Base-by-base conservation (phyloP, 2,888 invertebrate genomes). In the Argyra leucocephala region DNA sequence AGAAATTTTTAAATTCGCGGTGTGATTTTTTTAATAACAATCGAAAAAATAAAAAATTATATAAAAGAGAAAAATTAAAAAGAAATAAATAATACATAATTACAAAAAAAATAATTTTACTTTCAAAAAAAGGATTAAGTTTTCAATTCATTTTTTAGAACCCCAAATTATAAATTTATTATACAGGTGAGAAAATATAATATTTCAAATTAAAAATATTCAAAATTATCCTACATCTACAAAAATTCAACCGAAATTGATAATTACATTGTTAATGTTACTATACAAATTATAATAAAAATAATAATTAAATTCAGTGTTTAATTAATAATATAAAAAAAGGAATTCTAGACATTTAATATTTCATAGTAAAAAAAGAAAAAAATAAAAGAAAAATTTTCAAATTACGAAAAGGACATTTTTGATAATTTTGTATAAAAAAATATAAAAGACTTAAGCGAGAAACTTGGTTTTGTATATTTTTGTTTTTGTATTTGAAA, bases 361-460 rank as follows among this genome's bases (percentile, higher is more conserved):
- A n/a, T n/a, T n/a, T n/a, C n/a, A n/a, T n/a, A n/a, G n/a, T n/a
- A n/a, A n/a, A n/a, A n/a, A n/a, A n/a, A n/a, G n/a, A n/a, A n/a
- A 18, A 48, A 15, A 12, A 31, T 31, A 7, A 31, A 31, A 6
- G 48, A 48, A 48, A 48, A 48, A 18, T 15, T 48, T 18, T 48
- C 4, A 48, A 48, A 48, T 3, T 3, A 37, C 10, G 10, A 10
- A 31, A 31, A 10, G 6, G 10, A 31, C 31, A 7, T 31, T 7
- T 7, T 37, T 37, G 37, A 37, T 9, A 37, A 37, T 22, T 62
- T 61, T 26, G 15, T 31, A 31, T 36, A 7, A 21, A 22, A 36
- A 37, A 24, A 18, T 48, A 69, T 68, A 57, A 71, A 72, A 69
- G 72, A 74, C 70, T 73, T 63, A 70, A 70, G 65, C 64, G 66